Conservation (phyloP, 2,113 vertebrate genomes). For the Cairina moschata region DNA sequence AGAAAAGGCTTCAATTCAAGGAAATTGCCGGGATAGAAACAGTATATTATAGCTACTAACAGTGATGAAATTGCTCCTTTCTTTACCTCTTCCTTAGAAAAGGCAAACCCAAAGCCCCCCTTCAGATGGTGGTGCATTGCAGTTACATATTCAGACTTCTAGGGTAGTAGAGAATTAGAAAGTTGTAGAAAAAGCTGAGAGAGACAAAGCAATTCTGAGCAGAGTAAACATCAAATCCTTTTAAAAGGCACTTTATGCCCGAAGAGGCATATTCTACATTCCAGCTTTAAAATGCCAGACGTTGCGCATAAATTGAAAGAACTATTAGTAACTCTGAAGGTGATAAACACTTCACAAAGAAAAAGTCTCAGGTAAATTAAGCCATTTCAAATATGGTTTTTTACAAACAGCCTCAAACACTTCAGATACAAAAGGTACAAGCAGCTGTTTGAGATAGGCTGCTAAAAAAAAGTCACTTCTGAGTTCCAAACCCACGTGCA, state of each 20-base stretch:
- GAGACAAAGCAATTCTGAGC: neutral
- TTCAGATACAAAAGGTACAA: neutral
- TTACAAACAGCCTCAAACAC: neutral
- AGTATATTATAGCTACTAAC: neutral
- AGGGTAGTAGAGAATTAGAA: neutral
- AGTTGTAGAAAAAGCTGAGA: neutral
- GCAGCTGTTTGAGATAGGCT: neutral
- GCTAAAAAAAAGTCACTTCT: neutral
- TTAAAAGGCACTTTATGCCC: neutral
- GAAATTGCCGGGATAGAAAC: neutral
- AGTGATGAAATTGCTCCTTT: neutral
- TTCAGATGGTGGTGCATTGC: neutral
- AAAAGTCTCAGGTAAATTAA: neutral
- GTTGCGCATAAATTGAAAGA: neutral
- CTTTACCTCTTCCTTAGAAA: neutral
- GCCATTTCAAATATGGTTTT: neutral
- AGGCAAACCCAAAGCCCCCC: neutral
- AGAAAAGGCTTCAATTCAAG: neutral
- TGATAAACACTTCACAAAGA: neutral
- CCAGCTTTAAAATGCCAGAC: neutral
- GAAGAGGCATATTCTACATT: neutral
- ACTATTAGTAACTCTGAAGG: neutral
- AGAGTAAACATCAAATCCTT: neutral
- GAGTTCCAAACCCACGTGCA: neutral
- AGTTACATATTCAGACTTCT: neutral